These are phyloP conservation scores for Cranoglanis bouderius DNA, from an alignment of 2,113 vertebrate species.

Conservation along the genomic window DNA sequence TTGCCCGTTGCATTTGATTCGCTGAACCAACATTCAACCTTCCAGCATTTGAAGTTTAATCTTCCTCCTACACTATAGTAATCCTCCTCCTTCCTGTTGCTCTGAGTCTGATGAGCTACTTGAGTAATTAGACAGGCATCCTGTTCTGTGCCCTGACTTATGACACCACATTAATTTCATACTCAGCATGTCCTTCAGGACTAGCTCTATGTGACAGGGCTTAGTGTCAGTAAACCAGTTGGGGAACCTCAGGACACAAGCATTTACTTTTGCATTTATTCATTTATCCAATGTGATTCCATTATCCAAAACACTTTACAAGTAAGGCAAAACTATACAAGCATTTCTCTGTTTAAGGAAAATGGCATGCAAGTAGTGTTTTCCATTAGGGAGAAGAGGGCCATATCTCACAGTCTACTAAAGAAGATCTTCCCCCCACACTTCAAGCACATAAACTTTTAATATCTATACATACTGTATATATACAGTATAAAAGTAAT, in stretches of 20 bases:
- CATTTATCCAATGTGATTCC: not conserved
- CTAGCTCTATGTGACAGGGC: not conserved
- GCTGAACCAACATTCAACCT: conserved; percentile 20
- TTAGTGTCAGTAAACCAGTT: conserved; percentile 19
- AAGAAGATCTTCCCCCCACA: not conserved
- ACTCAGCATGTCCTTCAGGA: conserved; percentile 5
- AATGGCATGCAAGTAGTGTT: not conserved
- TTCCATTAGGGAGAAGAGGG: not conserved
- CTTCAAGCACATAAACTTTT: not conserved
- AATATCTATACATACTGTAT: not conserved
- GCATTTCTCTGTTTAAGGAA: not conserved
- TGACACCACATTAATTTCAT: conserved; percentile 19
- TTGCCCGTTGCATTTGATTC: not conserved
- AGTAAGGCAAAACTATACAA: not conserved
- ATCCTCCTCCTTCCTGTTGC: conserved; percentile 19
- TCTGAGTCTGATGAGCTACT: conserved; percentile 40
- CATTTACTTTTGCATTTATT: not conserved
- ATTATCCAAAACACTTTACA: not conserved
- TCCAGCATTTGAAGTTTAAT: conserved; percentile 28
- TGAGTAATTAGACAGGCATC: conserved; percentile 47
- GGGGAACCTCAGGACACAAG: conserved; percentile 10
- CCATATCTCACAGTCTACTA: not conserved
- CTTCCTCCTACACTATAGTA: conserved; percentile 36
- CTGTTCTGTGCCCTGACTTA: conserved; percentile 23
- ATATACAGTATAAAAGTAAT: not conserved